Conservation (phyloP, 2,888 invertebrate genomes). For the Thyatira batis region DNA sequence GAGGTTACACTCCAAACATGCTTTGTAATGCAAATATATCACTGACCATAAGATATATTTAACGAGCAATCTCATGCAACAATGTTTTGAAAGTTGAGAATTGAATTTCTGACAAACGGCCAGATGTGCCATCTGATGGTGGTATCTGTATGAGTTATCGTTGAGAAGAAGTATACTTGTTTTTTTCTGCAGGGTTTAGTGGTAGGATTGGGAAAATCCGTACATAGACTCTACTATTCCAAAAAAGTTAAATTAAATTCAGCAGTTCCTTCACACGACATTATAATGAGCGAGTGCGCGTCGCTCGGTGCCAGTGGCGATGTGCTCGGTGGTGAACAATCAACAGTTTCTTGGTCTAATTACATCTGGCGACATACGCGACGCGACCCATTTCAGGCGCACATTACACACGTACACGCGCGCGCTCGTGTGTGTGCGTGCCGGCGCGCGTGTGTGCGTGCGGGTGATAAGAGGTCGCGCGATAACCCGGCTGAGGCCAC, state of each 20-base stretch:
- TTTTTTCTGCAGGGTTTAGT: no score
- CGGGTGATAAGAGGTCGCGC: conserved; percentile 59
- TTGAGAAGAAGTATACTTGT: no score
- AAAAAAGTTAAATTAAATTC: background rate
- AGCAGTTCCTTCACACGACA: background rate
- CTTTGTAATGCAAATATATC: background rate
- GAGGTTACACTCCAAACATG: background rate
- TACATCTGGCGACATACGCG: conserved; percentile 53
- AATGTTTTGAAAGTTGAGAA: background rate
- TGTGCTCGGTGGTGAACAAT: conserved; percentile 29
- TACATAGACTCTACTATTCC: no score
- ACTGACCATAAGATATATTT: background rate
- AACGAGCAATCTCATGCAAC: background rate
- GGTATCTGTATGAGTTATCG: no score
- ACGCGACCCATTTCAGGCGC: conserved; percentile 47
- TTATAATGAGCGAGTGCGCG: background rate
- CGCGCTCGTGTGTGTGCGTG: conserved; percentile 16
- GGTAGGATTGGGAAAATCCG: no score
- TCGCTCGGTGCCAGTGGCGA: conserved; percentile 7
- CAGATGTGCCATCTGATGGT: no score
- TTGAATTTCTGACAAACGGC: no score
- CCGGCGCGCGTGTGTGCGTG: conserved; percentile 26
- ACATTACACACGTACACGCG: background rate
- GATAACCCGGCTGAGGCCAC: conserved; percentile 51
- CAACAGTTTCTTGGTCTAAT: conserved; percentile 58